Evolutionary conservation across 1,140 invertebrate genomes (phyloP).

Genomic region (Drosophila miranda): DNA sequence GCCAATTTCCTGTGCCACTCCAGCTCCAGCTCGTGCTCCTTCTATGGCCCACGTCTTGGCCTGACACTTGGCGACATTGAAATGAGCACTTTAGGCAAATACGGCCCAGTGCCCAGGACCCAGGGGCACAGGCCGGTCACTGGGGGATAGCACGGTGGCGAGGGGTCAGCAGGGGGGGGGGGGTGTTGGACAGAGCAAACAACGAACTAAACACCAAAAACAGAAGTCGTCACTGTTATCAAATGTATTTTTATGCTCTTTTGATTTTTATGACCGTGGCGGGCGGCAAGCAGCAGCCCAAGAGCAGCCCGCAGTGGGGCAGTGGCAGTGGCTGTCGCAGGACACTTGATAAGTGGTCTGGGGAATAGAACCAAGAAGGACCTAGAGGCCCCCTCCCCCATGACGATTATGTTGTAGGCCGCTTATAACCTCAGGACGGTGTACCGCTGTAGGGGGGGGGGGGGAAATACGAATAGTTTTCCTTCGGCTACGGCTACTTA

Average conservation of each 20-base stretch:
- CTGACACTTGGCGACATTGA: constrained; percentile 79
- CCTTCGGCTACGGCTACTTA: constrained; percentile 59
- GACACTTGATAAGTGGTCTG: constrained; percentile 68
- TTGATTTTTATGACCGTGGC: constrained; percentile 76
- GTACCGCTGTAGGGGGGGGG: neutral
- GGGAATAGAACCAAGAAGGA: constrained; percentile 26
- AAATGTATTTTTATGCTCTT: constrained; percentile 81
- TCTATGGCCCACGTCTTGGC: constrained; percentile 48
- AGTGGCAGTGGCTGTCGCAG: constrained; percentile 23
- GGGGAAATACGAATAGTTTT: constrained; percentile 32
- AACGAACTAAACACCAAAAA: constrained; percentile 58
- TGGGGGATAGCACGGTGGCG: neutral
- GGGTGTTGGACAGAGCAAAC: constrained; percentile 1
- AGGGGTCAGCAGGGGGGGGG: neutral
- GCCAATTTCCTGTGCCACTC: constrained; percentile 67
- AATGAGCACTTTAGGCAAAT: constrained; percentile 79
- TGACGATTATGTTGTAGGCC: constrained; percentile 42
- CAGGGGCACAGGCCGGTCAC: constrained; percentile 15
- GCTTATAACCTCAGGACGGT: constrained; percentile 23
- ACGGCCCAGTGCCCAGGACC: constrained; percentile 31
- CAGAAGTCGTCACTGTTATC: constrained; percentile 67
- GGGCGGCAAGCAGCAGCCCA: constrained; percentile 28
- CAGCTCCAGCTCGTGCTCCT: constrained; percentile 16
- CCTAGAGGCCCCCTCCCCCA: constrained; percentile 5
- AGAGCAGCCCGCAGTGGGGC: too few species aligned